phyloP scores from a whole-genome alignment of 2,113 vertebrate genomes.

The Tachysurus fulvidraco region DNA sequence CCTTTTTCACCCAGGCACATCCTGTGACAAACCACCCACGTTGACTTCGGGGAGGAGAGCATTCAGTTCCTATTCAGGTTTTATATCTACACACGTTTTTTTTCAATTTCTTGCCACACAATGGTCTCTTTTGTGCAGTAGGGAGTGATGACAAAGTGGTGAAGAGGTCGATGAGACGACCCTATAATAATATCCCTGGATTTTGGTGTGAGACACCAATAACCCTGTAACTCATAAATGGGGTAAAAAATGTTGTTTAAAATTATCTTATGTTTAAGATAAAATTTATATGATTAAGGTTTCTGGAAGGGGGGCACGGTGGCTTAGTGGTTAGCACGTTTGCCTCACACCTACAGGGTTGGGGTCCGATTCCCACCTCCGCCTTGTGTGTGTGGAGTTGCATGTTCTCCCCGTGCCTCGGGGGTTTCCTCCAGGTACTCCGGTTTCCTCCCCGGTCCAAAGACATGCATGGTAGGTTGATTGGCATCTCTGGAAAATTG shows the following conservation, averaged over 20 bases:
- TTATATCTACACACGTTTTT: slow-evolving; percentile 6
- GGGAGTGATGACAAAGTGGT: not conserved
- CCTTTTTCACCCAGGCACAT: slow-evolving; percentile 4
- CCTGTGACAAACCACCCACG: slow-evolving; percentile 3
- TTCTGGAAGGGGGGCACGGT: too few species aligned
- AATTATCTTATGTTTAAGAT: not conserved
- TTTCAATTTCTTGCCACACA: slow-evolving; percentile 5
- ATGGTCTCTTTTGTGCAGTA: not conserved
- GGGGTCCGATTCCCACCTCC: too few species aligned
- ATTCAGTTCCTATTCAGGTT: slow-evolving; percentile 7
- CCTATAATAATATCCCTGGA: not conserved
- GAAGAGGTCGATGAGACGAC: not conserved
- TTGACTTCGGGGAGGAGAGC: not conserved
- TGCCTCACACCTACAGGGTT: too few species aligned
- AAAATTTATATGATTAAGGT: not conserved
- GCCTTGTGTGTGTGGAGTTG: too few species aligned
- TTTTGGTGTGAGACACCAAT: not conserved
- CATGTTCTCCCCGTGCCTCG: too few species aligned
- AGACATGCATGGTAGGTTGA: too few species aligned
- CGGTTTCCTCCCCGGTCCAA: too few species aligned
- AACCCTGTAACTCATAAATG: not conserved
- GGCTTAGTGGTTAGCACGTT: too few species aligned
- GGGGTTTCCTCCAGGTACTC: too few species aligned
- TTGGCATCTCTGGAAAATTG: too few species aligned
- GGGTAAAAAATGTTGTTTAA: too few species aligned